These are phyloP conservation scores for Misgurnus anguillicaudatus DNA, from an alignment of 2,113 vertebrate species.

Conservation along the genomic window DNA sequence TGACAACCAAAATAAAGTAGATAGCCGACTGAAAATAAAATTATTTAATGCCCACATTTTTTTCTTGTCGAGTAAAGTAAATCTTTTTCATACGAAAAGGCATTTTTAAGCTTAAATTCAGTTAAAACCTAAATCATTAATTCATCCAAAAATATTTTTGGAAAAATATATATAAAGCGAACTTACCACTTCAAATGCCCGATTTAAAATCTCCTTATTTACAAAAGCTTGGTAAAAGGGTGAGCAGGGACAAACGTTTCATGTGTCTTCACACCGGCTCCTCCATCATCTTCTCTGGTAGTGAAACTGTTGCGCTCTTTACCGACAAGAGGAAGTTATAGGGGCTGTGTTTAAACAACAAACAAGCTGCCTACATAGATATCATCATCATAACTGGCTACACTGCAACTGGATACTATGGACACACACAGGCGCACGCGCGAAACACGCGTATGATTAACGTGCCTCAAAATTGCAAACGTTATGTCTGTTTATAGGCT, in stretches of 20 bases:
- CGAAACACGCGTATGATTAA: neutral
- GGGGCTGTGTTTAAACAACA: neutral
- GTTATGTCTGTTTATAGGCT: neutral
- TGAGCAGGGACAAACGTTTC: neutral
- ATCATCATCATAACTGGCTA: too few relatives aligned
- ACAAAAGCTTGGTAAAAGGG: neutral
- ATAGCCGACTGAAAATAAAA: too few relatives aligned
- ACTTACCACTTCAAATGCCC: neutral
- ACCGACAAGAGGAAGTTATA: constrained; percentile 14
- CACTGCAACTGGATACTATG: too few relatives aligned
- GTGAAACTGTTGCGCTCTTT: neutral
- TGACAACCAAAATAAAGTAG: too few relatives aligned
- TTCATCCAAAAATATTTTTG: too few relatives aligned
- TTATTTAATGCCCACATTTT: too few relatives aligned
- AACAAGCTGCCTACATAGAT: neutral
- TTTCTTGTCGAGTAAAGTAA: too few relatives aligned
- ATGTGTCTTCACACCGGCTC: constrained; percentile 11
- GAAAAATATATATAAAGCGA: neutral
- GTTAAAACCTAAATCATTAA: too few relatives aligned
- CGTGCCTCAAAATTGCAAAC: neutral
- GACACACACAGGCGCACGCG: neutral
- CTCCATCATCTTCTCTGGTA: constrained; percentile 14
- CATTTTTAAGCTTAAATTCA: too few relatives aligned
- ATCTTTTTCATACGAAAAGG: too few relatives aligned
- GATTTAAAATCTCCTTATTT: neutral